Conservation (phyloP, 1,140 invertebrate species). For the Drosophila obscura region DNA sequence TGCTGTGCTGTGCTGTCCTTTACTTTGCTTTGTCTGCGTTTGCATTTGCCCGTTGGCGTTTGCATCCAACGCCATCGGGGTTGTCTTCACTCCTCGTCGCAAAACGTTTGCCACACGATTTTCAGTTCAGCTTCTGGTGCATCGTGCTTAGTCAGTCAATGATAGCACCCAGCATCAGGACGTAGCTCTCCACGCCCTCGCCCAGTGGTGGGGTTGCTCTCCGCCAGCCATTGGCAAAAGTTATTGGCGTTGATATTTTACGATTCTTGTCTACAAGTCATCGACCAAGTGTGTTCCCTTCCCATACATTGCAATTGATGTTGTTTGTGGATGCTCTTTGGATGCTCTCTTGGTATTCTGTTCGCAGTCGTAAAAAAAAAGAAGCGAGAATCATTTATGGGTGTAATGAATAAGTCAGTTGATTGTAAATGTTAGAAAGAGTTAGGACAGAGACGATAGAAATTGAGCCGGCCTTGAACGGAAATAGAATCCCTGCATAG, state of each 20-base stretch:
- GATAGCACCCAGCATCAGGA: slow-evolving; percentile 18
- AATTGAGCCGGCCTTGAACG: neutral
- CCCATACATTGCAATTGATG: slow-evolving; percentile 37
- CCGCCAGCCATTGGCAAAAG: slow-evolving; percentile 36
- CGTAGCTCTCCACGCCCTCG: neutral
- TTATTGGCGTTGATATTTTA: slow-evolving; percentile 63
- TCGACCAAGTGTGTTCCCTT: slow-evolving; percentile 42
- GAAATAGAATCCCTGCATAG: no score
- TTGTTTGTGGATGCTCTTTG: slow-evolving; percentile 31
- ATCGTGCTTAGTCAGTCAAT: slow-evolving; percentile 64
- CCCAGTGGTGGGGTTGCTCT: no score
- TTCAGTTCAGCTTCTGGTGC: slow-evolving; percentile 38
- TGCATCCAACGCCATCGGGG: slow-evolving; percentile 23
- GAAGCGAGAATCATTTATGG: slow-evolving; percentile 12
- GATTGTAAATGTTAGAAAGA: neutral
- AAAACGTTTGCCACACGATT: slow-evolving; percentile 31
- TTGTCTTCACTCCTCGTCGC: slow-evolving; percentile 5
- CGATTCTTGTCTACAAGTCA: slow-evolving; percentile 61
- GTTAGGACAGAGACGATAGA: no score
- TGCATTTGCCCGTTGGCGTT: slow-evolving; percentile 35
- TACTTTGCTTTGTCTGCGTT: slow-evolving; percentile 55
- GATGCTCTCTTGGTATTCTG: neutral
- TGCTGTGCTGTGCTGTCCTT: neutral
- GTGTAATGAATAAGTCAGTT: slow-evolving; percentile 2
- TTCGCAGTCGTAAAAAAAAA: slow-evolving; percentile 27